Evolutionary conservation across 2,888 invertebrate species (phyloP).

Genomic region (Drosophila algonquin): DNA sequence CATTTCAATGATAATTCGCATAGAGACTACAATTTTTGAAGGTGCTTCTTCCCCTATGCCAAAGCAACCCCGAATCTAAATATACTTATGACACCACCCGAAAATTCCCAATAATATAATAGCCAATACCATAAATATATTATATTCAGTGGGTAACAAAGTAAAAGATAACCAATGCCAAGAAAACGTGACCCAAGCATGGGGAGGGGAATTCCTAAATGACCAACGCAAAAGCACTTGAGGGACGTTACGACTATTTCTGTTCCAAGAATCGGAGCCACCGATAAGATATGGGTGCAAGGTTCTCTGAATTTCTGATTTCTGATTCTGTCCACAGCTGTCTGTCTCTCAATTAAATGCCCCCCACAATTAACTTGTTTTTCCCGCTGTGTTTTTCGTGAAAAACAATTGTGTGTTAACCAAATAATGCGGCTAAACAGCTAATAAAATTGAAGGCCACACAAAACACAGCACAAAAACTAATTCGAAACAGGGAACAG

Average conservation of each 20-base stretch:
- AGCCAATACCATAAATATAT: neutral
- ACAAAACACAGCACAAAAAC: conserved; percentile 49
- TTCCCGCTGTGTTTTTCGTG: conserved; percentile 4
- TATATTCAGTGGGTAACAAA: neutral
- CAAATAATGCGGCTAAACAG: conserved; percentile 66
- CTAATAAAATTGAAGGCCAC: conserved; percentile 61
- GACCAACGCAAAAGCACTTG: conserved; percentile 16
- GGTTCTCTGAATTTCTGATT: conserved; percentile 31
- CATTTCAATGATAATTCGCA: no score
- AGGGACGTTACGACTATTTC: conserved; percentile 1
- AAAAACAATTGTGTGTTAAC: conserved; percentile 57
- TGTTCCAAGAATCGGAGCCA: neutral
- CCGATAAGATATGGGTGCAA: conserved; percentile 17
- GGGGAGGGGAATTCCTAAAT: conserved; percentile 26
- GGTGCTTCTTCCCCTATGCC: no score
- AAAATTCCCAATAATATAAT: neutral
- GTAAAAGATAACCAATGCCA: conserved; percentile 17
- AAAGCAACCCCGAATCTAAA: no score
- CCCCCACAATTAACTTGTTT: conserved; percentile 33
- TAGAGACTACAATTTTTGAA: no score
- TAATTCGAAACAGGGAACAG: conserved; percentile 48
- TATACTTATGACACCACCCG: no score
- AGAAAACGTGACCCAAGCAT: neutral
- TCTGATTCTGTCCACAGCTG: conserved; percentile 23
- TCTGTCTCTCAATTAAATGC: conserved; percentile 26